phyloP scores from a whole-genome alignment of 2,797 vertebrate species.

The Columba guinea region DNA sequence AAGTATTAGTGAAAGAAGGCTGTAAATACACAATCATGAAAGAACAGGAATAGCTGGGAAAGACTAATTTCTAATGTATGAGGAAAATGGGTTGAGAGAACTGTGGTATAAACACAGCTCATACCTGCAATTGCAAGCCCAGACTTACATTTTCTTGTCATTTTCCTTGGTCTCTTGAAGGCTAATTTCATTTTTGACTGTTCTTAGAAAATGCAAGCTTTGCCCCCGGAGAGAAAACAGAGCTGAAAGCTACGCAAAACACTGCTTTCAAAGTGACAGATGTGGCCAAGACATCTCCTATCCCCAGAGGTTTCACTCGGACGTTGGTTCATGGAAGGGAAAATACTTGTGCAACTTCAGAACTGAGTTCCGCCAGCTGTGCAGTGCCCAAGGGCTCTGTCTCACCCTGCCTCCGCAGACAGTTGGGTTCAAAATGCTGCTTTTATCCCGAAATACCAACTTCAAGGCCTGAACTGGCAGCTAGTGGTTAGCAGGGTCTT shows the following conservation, averaged over 20 bases:
- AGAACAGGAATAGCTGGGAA: background rate
- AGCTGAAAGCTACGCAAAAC: constrained; percentile 11
- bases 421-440: background rate
- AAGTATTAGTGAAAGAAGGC: background rate
- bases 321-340: constrained; percentile 10
- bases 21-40: constrained; percentile 18
- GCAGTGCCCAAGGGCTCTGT: constrained; percentile 4
- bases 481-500: background rate
- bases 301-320: constrained; percentile 17
- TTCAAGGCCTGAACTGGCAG: background rate
- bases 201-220: constrained; percentile 13
- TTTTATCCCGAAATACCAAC: constrained; percentile 24
- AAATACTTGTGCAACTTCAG: constrained; percentile 55
- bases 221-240: constrained; percentile 9
- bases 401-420: background rate
- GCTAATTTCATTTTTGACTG: background rate
- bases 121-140: background rate
- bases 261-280: constrained; percentile 29
- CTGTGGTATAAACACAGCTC: background rate
- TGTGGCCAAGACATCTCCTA: constrained; percentile 26
- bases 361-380: background rate
- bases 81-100: background rate
- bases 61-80: background rate
- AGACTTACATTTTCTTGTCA: background rate
- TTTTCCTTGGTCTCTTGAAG: constrained; percentile 4